Base-by-base conservation (phyloP, 2,113 vertebrate genomes). In the Archocentrus centrarchus region DNA sequence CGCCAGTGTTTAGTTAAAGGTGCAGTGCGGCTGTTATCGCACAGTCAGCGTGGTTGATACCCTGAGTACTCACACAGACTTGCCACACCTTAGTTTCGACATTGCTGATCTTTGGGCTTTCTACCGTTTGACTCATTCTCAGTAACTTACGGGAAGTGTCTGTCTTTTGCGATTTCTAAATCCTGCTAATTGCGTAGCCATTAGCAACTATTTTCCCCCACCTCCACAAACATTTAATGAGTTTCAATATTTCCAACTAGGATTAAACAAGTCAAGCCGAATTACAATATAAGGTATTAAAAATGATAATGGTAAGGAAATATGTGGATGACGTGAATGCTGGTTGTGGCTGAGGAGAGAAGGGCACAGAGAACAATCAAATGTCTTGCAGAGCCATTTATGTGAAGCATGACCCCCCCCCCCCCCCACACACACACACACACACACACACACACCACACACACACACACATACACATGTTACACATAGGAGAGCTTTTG, bases 51-150 rank as follows among this genome's bases (percentile, higher is more conserved):
- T 37, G 41, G 58, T 75, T 44, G 44, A 80, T 63, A 1, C 39
- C 14, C 53, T 37, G 79, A 44, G 20, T 55, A 76, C 66, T 57
- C 89, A 83, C 76, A 61, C 68, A 90, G 81, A 81, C 15, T 68
- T 80, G 92, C 89, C 94, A 91, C 94, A 94, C 94, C 94, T 94
- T 87, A 88, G 89, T 94, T 93, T 93, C 93, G 89, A 93, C 89
- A 94, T 90, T 59, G 7, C 66, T 88, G 75, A 91, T 91, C 89
- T 64, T 75, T 55, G 27, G 53, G 75, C 70, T 90, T 86, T 88
- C 78, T 77, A 17, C 47, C 8, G 24, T 68, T 84, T 95, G 93
- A 93, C 60, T 95, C 92, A 94, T 59, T 57, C 24, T 11, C 32
- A 55, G 80, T 15, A 84, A 77, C 53, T 90, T 90, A 85, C 89